Evolutionary conservation across 2,113 vertebrate genomes (phyloP), one percentile per base, ranked within the genome.

Genomic region (Mirza zaza): DNA sequence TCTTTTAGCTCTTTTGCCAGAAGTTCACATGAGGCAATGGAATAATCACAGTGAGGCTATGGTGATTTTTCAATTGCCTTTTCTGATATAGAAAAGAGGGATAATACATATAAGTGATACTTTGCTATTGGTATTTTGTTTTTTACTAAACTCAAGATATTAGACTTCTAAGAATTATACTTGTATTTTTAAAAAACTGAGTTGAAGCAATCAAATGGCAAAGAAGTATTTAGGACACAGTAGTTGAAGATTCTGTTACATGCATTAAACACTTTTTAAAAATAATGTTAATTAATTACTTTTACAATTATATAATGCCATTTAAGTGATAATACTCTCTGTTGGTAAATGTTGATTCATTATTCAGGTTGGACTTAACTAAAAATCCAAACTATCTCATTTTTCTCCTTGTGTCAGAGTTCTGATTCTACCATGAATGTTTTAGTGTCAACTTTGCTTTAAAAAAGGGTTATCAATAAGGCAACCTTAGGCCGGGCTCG

Each of bases 271-370:
- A 59, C 15, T 92, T 90, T 3, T 83, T 85, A 80, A 79, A 42
- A 95, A 89, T 95, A 75, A 86, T 87, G 18, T 90, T 59, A 89
- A 85, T 90, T 76, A 59, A 85, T 90, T 76, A 59, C 21, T 71
- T 97, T 94, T 21, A n/a, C 15, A 86, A 6, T 85, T 82, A 52
- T 29, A 42, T 27, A 75, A 57, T 92, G 52, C 20, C 2, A 3
- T 76, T 87, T 57, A 32, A 45, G 32, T 83, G 81, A 34, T 87
- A 85, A 25, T 92, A 80, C 17, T 94, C 29, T 45, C 18, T 5
- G 3, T 45, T 79, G 32, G 25, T 83, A 73, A 59, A 73, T 9
- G 13, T n/a, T 55, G 67, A 79, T 80, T 88, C 27, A 67, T 96
- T 85, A 63, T 95, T 88, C 27, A 95, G 32, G 13, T 55, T 96